phyloP scores from a whole-genome alignment of 2,797 vertebrate genomes.

The Sarcophilus harrisii region DNA sequence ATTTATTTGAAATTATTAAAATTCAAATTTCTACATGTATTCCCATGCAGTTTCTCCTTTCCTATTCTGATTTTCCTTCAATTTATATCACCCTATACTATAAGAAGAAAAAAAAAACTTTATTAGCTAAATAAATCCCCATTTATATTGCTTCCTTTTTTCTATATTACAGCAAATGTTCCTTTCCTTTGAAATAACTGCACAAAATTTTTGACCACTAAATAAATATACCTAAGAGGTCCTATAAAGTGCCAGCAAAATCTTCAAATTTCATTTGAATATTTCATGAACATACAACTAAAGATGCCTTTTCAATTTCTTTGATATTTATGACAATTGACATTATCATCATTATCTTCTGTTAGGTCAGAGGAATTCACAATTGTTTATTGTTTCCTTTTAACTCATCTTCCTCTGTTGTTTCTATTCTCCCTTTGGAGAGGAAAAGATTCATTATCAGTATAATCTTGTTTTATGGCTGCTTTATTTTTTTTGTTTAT shows the following conservation, averaged over 20 bases:
- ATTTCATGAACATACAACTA: background rate
- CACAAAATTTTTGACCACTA: background rate
- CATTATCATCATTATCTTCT: background rate
- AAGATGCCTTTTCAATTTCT: background rate
- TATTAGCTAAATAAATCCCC: background rate
- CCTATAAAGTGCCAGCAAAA: background rate
- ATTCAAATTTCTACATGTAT: background rate
- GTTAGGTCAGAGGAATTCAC: background rate
- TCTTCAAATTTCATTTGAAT: background rate
- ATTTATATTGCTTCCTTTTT: constrained; percentile 7
- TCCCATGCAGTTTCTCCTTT: background rate
- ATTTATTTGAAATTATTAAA: background rate
- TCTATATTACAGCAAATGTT: background rate
- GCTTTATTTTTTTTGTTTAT: no score
- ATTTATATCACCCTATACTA: background rate
- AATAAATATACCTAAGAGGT: background rate
- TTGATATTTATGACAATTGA: background rate
- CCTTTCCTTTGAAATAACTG: background rate
- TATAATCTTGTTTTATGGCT: background rate
- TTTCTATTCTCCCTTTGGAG: no score
- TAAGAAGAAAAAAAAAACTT: background rate
- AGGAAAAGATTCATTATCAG: background rate
- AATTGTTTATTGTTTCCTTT: background rate
- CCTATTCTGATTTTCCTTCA: background rate
- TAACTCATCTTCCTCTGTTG: background rate